Percentiles rank a stretch among this genome's conserved stretches.
phyloP scores from a whole-genome alignment of 2,888 invertebrate species.

The Himalopsyche kuldschensis region DNA sequence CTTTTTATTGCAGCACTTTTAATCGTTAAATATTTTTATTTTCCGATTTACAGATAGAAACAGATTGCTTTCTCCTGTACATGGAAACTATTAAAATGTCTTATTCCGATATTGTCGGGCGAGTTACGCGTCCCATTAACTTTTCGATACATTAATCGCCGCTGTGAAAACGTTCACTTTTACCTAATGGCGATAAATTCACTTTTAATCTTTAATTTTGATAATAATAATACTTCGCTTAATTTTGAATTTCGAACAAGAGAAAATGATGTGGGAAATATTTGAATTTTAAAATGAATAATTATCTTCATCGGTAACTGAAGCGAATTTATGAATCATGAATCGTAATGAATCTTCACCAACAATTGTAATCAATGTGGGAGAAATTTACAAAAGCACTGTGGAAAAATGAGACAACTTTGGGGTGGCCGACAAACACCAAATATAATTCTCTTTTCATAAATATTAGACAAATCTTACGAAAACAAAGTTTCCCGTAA shows the following conservation, averaged over 20 bases:
- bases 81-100: not conserved
- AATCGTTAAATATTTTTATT: not conserved
- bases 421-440: too few relatives aligned
- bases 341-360: too few relatives aligned
- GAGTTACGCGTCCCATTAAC: not conserved
- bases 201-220: not conserved
- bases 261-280: not conserved
- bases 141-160: not conserved
- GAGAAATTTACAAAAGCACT: too few relatives aligned
- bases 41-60: not conserved
- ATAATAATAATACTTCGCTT: too few relatives aligned
- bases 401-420: too few relatives aligned
- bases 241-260: not conserved
- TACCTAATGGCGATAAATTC: not conserved
- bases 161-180: not conserved
- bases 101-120: not conserved
- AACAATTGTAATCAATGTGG: too few relatives aligned
- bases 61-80: not conserved
- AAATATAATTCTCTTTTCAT: too few relatives aligned
- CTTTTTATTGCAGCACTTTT: not conserved
- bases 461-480: too few relatives aligned
- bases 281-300: too few relatives aligned
- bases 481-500: too few relatives aligned
- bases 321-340: too few relatives aligned
- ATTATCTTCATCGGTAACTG: too few relatives aligned